Percentiles rank a stretch among this genome's conserved stretches.
These are phyloP conservation scores for Melikaiella ostensackeni DNA, from an alignment of 2,888 invertebrate species.

Conservation along the genomic window DNA sequence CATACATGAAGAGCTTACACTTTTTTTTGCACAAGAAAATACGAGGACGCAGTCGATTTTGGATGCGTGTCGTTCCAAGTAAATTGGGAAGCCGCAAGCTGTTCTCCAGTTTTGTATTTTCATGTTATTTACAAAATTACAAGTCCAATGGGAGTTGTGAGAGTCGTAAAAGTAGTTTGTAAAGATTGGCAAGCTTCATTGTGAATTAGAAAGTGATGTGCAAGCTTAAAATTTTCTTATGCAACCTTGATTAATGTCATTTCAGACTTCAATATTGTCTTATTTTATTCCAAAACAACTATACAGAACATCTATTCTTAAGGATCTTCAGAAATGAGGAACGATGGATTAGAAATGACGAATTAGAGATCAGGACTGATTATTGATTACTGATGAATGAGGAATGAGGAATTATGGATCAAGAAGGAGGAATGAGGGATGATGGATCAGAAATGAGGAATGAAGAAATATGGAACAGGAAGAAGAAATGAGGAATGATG, in stretches of 20 bases:
- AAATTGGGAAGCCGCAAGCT: neutral
- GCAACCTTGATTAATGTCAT: neutral
- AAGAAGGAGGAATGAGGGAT: no score
- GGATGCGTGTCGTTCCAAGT: neutral
- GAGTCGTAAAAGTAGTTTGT: neutral
- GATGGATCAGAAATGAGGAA: no score
- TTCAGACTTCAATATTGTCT: neutral
- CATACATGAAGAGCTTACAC: neutral
- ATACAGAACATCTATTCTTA: no score
- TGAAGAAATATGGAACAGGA: no score
- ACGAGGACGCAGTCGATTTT: neutral
- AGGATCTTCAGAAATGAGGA: no score
- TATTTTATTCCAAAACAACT: no score
- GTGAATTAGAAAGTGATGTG: neutral
- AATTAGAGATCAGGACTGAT: no score
- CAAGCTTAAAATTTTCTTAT: neutral
- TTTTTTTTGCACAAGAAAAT: neutral
- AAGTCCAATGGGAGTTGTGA: neutral
- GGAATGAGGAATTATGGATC: no score
- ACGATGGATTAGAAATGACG: no score
- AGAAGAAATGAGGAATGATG: no score
- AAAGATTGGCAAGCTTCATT: neutral
- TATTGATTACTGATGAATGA: no score
- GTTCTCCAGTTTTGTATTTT: slow-evolving; percentile 1
- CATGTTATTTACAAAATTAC: slow-evolving; percentile 6